Base-by-base conservation (phyloP, 2,888 invertebrate species). In the Hyles lineata region DNA sequence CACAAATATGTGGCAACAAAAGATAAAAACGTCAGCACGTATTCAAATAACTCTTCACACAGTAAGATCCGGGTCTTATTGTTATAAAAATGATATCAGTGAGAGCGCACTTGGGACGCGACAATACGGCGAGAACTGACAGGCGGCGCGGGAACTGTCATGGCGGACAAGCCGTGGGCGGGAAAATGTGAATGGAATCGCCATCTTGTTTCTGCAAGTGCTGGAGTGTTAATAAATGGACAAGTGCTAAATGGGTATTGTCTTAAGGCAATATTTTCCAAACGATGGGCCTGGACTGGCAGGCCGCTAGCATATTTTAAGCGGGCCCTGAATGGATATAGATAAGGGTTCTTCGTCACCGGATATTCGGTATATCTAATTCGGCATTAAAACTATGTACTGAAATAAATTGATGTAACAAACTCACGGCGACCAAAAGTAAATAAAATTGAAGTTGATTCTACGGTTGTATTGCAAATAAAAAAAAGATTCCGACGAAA, bases 141-240 rank as follows among this genome's bases (percentile, higher is more conserved):
- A 78, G 76, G 75, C 76, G 72, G 77, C 75, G 77, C 74, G 67
- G 77, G 78, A 82, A 81, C 78, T 80, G 80, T 80, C 83, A 85
- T 83, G 80, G 85, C 80, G 77, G 75, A 75, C 61, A 78, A 17
- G 32, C 15, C 76, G 79, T 79, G 72, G 82, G 85, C 82, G 83
- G 83, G 81, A 82, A 29, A 83, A 83, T 77, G 71, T 71, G 73
- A 74, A 74, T 58, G 69, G 70, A 70, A 75, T 23, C 76, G 79
- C 76, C 78, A 79, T 81, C 55, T 78, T 79, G 76, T 75, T 78
- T 78, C 80, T 77, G 79, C 75, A 76, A 73, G 35, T 63, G 67
- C 63, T 73, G 74, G 76, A 79, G 67, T 67, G 11, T 60, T 25
- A 29, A 7, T 29, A 19, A 29, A 43, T 15, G 23, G 21, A 4